A percentile compares a stretch with the other conserved stretches of the same genome.
Conservation (phyloP, 1,140 invertebrate species). For the Episyrphus balteatus region DNA sequence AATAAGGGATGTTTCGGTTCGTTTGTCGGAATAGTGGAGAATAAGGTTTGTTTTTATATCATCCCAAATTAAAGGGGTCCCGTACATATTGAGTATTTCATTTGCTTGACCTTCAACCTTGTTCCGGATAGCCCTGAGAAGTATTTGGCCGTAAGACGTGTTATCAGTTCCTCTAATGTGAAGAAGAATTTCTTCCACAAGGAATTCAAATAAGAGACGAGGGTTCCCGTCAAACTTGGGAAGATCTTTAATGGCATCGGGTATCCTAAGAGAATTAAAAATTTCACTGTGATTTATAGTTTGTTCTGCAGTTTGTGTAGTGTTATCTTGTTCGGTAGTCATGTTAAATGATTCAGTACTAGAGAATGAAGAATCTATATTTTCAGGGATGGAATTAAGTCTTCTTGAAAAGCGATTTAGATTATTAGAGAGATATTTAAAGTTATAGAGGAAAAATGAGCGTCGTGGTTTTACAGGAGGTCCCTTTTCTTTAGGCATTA, state of each 20-base stretch:
- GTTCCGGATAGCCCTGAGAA: constrained; percentile 3
- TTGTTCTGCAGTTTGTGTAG: too few species aligned
- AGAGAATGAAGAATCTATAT: too few species aligned
- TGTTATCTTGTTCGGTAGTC: too few species aligned
- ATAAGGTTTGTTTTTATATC: constrained; percentile 4
- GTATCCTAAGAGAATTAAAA: neutral
- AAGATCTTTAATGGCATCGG: constrained; percentile 1
- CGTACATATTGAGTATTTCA: constrained; percentile 4
- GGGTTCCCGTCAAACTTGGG: constrained; percentile 2
- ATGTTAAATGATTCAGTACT: too few species aligned
- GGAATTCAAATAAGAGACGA: neutral
- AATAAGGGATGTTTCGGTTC: constrained; percentile 1
- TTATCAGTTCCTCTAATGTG: constrained; percentile 1
- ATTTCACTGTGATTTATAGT: too few species aligned
- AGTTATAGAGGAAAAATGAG: too few species aligned
- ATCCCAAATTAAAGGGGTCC: constrained; percentile 2
- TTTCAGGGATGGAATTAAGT: too few species aligned
- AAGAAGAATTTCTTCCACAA: constrained; percentile 5
- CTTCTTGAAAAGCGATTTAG: too few species aligned
- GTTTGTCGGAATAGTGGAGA: constrained; percentile 1
- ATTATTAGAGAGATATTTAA: too few species aligned
- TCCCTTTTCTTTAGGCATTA: too few species aligned
- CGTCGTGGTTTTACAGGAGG: too few species aligned
- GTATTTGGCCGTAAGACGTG: constrained; percentile 1
- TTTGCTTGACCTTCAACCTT: constrained; percentile 1